These are phyloP conservation scores for Drosophila buzzatii DNA, from an alignment of 2,888 invertebrate species.

Conservation along the genomic window DNA sequence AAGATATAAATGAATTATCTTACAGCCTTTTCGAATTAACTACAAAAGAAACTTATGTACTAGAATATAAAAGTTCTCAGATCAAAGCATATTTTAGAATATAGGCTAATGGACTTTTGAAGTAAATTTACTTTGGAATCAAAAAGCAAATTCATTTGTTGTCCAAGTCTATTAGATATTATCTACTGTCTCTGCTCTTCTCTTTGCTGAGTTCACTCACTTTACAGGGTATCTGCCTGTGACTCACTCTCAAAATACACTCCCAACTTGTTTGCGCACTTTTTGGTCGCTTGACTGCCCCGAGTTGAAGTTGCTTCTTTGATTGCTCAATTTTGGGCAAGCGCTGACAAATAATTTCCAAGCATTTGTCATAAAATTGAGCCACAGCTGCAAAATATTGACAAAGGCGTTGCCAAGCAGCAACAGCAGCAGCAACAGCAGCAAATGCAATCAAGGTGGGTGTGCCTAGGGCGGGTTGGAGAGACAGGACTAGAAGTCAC, in stretches of 20 bases:
- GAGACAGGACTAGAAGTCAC: conserved; percentile 24
- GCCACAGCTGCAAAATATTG: conserved; percentile 54
- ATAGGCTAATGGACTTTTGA: too few species aligned
- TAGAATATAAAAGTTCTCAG: too few species aligned
- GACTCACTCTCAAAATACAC: not conserved
- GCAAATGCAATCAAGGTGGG: not conserved
- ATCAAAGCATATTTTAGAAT: too few species aligned
- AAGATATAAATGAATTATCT: too few species aligned
- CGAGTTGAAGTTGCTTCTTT: conserved; percentile 26
- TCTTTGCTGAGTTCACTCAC: not conserved
- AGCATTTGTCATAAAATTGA: conserved; percentile 26
- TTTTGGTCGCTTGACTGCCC: not conserved
- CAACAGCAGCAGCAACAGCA: not conserved
- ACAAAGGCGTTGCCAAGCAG: conserved; percentile 51
- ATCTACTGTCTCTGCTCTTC: too few species aligned
- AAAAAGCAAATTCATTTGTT: not conserved
- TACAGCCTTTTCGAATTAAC: too few species aligned
- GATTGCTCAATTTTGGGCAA: conserved; percentile 47
- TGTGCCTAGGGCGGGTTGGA: not conserved
- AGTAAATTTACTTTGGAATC: not conserved
- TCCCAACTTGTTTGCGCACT: not conserved
- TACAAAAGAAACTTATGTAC: too few species aligned
- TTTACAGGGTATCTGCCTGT: conserved; percentile 2
- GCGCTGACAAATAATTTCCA: conserved; percentile 5
- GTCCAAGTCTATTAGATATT: not conserved